These are phyloP conservation scores for Myopa tessellatipennis DNA, from an alignment of 2,888 invertebrate species.

Conservation along the genomic window DNA sequence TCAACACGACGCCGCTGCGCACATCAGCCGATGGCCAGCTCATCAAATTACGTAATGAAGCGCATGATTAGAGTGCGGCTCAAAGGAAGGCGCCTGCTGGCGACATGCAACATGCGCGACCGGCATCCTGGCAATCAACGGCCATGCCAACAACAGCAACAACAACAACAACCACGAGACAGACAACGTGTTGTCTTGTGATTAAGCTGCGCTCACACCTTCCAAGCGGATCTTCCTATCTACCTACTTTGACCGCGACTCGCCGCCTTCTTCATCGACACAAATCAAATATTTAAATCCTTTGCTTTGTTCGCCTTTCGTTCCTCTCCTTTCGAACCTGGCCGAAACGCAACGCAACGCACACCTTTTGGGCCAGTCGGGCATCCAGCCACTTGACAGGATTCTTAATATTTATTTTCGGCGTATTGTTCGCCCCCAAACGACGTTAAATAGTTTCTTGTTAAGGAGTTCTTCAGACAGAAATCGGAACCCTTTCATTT, in stretches of 20 bases:
- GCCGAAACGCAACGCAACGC: slow-evolving; percentile 10
- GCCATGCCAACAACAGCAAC: not conserved
- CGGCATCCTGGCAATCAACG: not conserved
- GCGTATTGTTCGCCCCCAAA: slow-evolving; percentile 52
- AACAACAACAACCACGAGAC: not conserved
- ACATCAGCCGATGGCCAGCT: slow-evolving; percentile 24
- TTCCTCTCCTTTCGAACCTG: slow-evolving; percentile 43
- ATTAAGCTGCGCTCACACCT: slow-evolving; percentile 33
- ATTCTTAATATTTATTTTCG: slow-evolving; percentile 48
- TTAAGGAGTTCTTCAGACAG: slow-evolving; percentile 49
- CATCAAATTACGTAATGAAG: slow-evolving; percentile 61
- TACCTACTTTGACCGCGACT: not conserved
- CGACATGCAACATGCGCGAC: slow-evolving; percentile 22
- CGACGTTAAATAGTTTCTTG: slow-evolving; percentile 61
- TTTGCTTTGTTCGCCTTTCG: slow-evolving; percentile 32
- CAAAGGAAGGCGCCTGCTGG: slow-evolving; percentile 17
- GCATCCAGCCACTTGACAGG: slow-evolving; percentile 56
- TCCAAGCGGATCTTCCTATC: not conserved
- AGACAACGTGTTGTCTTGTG: slow-evolving; percentile 23
- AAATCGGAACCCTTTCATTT: slow-evolving; percentile 21
- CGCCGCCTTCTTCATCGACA: not conserved
- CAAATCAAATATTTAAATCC: slow-evolving; percentile 36
- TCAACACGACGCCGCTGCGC: not conserved
- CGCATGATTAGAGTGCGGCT: slow-evolving; percentile 29
- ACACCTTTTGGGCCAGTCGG: slow-evolving; percentile 34